phyloP scores from a whole-genome alignment of 2,113 vertebrate genomes.

The Genyomyrus donnyi region DNA sequence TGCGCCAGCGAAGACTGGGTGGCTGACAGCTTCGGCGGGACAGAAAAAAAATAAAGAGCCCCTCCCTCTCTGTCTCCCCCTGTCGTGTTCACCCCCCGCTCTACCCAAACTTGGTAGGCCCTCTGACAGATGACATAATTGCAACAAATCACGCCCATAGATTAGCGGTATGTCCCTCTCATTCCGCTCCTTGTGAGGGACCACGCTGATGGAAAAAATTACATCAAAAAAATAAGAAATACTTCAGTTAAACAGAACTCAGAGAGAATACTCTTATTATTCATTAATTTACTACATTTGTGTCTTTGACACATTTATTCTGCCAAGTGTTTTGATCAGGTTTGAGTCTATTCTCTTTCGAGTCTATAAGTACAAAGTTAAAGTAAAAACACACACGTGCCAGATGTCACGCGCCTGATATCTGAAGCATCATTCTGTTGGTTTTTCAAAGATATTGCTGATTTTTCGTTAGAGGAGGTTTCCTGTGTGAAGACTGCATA shows the following conservation, averaged over 20 bases:
- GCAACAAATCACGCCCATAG: slow-evolving; percentile 36
- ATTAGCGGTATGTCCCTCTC: slow-evolving; percentile 48
- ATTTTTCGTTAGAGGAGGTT: neutral
- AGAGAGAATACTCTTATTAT: neutral
- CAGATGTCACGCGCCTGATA: neutral
- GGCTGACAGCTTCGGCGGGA: slow-evolving; percentile 26
- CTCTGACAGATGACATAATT: slow-evolving; percentile 23
- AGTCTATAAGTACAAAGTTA: neutral
- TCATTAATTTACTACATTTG: neutral
- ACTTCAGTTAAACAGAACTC: neutral
- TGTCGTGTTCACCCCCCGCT: neutral
- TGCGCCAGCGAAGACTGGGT: slow-evolving; percentile 19
- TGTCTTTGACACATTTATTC: neutral
- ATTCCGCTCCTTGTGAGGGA: slow-evolving; percentile 30
- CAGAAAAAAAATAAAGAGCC: slow-evolving; percentile 29
- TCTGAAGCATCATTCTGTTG: neutral
- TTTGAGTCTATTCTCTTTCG: neutral
- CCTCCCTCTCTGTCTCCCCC: slow-evolving; percentile 10
- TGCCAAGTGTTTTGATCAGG: neutral
- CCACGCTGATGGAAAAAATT: slow-evolving; percentile 56
- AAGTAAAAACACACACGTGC: neutral
- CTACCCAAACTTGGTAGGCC: neutral
- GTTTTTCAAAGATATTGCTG: neutral
- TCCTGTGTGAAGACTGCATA: neutral
- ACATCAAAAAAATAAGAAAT: neutral